Evolutionary conservation across 1,140 invertebrate genomes (phyloP).

Genomic region (Cardiocondyla obscurior): DNA sequence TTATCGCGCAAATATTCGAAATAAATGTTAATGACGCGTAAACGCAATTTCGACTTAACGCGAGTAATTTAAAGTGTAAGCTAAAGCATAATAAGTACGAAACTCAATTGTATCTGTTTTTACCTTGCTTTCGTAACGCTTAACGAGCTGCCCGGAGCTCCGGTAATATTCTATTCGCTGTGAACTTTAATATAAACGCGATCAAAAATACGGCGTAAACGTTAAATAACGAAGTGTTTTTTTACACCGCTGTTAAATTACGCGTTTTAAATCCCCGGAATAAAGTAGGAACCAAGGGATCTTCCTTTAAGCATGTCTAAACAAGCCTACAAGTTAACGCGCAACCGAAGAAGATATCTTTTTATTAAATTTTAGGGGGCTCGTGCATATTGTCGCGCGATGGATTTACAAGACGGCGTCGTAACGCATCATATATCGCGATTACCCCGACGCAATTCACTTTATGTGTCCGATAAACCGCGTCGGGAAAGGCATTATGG

Average conservation of each 20-base stretch:
- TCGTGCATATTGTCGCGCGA: background rate
- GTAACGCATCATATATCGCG: conserved; percentile 13
- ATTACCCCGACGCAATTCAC: conserved; percentile 1
- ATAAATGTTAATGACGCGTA: background rate
- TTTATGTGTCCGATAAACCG: conserved; percentile 38
- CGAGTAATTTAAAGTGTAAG: background rate
- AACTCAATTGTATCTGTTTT: background rate
- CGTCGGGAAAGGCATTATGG: conserved; percentile 41
- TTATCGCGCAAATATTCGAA: background rate
- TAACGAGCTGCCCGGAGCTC: background rate
- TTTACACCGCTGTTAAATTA: background rate
- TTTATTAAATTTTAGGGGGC: conserved; percentile 19
- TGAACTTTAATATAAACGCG: background rate
- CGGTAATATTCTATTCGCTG: background rate
- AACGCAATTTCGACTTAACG: background rate
- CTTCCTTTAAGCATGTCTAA: background rate
- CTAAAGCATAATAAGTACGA: background rate
- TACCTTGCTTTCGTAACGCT: background rate
- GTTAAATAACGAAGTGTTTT: background rate
- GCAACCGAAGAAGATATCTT: background rate
- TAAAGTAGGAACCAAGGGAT: background rate
- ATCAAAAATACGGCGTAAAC: background rate
- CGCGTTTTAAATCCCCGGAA: background rate
- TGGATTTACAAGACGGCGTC: background rate
- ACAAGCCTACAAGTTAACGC: background rate